A percentile compares a stretch with the other conserved stretches of the same genome.
Evolutionary conservation across 2,113 vertebrate genomes (phyloP).

Genomic region (Peucedramus taeniatus): DNA sequence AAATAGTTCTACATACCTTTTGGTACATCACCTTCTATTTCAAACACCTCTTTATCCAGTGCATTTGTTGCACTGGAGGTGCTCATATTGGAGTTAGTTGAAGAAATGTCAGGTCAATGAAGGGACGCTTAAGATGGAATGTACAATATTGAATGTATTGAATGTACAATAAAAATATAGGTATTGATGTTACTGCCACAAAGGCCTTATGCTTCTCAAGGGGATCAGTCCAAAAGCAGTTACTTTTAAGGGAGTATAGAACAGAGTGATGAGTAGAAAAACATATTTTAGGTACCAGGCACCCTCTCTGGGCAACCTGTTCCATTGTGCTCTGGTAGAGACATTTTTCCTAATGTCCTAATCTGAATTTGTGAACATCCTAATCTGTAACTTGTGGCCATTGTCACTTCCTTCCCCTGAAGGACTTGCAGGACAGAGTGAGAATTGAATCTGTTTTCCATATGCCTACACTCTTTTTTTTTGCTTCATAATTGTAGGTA

Average conservation of each 20-base stretch:
- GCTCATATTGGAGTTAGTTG: neutral
- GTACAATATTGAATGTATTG: neutral
- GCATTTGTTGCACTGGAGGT: neutral
- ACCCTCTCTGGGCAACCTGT: neutral
- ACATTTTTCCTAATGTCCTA: neutral
- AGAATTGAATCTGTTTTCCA: neutral
- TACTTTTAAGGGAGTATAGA: neutral
- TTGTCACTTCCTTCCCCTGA: neutral
- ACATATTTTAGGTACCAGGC: neutral
- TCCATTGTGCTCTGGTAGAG: neutral
- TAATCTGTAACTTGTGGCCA: neutral
- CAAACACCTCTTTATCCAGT: neutral
- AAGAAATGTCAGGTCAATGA: neutral
- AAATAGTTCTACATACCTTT: accelerated
- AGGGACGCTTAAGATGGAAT: neutral
- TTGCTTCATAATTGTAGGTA: neutral
- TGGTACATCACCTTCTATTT: neutral
- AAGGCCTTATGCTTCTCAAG: neutral
- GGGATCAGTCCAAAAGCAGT: neutral
- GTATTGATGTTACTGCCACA: neutral
- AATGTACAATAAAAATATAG: neutral
- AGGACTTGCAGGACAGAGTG: neutral
- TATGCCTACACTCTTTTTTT: neutral
- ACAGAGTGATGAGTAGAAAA: neutral
- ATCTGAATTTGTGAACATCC: no score